These are phyloP conservation scores for Nothocercus julius DNA, from an alignment of 2,113 vertebrate genomes.

Conservation along the genomic window DNA sequence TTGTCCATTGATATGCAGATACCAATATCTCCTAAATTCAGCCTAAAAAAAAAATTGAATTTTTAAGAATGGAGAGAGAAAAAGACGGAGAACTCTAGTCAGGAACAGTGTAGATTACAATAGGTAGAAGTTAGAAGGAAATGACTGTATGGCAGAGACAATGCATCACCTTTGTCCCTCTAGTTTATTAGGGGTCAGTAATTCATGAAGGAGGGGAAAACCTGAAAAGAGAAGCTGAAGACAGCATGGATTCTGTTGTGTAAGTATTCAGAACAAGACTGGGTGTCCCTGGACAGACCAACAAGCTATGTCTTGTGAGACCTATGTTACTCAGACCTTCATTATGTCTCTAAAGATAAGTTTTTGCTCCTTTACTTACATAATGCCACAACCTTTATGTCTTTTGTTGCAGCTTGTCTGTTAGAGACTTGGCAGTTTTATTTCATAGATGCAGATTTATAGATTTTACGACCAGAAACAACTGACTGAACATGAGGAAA, in stretches of 20 bases:
- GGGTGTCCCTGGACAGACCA: background rate
- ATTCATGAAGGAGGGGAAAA: background rate
- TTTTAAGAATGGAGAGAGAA: background rate
- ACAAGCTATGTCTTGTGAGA: background rate
- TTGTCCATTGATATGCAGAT: background rate
- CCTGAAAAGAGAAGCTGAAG: background rate
- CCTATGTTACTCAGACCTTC: too few relatives aligned
- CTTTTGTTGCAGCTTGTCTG: background rate
- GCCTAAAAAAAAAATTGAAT: too few relatives aligned
- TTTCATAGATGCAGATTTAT: too few relatives aligned
- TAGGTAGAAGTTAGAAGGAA: background rate
- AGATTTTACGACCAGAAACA: too few relatives aligned
- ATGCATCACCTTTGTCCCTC: too few relatives aligned
- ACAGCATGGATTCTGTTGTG: background rate
- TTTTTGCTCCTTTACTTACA: too few relatives aligned
- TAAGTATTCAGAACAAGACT: background rate
- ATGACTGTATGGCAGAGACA: accelerated
- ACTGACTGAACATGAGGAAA: too few relatives aligned
- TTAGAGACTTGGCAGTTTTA: too few relatives aligned
- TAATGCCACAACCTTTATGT: too few relatives aligned
- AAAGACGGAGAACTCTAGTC: background rate
- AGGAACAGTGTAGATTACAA: background rate
- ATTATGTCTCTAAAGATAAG: too few relatives aligned
- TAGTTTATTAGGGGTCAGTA: background rate
- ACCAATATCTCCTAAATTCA: background rate